Evolutionary conservation across 2,888 invertebrate genomes (phyloP).

Genomic region (Chironomus riparius): DNA sequence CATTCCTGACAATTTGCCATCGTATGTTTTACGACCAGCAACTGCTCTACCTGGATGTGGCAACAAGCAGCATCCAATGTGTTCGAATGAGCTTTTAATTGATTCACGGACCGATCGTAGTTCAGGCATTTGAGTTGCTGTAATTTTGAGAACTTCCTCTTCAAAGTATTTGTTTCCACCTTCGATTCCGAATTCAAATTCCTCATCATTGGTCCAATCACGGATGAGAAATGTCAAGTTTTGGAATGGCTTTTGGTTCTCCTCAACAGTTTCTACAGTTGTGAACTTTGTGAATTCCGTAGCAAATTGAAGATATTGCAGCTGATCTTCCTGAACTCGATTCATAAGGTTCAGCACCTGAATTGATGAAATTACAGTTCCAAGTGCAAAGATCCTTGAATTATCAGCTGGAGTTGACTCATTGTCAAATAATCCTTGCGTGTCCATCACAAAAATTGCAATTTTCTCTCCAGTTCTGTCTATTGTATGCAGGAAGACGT

Average conservation of each 20-base stretch:
- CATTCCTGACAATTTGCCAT: neutral
- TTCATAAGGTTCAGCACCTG: neutral
- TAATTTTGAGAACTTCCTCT: neutral
- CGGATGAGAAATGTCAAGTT: neutral
- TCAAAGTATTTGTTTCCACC: conserved; percentile 10
- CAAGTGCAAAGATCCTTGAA: neutral
- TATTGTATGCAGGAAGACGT: neutral
- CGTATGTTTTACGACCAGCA: neutral
- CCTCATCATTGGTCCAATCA: neutral
- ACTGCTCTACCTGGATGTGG: conserved; percentile 20
- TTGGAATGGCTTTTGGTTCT: neutral
- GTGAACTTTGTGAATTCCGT: neutral
- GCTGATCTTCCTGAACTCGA: neutral
- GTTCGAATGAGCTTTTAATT: conserved; percentile 7
- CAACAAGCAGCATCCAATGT: conserved; percentile 21
- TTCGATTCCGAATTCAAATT: neutral
- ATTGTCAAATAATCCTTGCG: neutral
- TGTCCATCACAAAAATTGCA: neutral
- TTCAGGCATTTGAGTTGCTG: conserved; percentile 9
- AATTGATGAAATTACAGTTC: neutral
- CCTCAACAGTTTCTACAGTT: too few species aligned
- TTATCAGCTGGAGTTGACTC: neutral
- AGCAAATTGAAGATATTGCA: neutral
- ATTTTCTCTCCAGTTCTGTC: neutral
- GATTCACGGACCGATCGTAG: conserved; percentile 1